phyloP scores from a whole-genome alignment of 2,888 invertebrate genomes.

The Cheilosia vernalis region DNA sequence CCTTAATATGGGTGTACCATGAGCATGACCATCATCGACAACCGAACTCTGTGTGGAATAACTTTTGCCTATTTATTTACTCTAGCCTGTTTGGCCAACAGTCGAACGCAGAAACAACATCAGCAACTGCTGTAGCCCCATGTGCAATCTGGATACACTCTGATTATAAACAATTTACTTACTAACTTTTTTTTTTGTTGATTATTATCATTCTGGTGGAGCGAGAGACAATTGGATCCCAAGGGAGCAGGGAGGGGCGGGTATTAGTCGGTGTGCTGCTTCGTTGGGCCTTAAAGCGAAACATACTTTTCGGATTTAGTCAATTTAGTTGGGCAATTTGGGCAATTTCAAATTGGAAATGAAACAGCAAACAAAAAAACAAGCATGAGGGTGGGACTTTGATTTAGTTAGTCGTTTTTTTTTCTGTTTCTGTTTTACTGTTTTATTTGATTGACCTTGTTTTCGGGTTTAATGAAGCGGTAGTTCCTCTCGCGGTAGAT shows the following conservation, averaged over 20 bases:
- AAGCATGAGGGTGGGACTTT: constrained; percentile 23
- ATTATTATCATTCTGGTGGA: constrained; percentile 32
- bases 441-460: constrained; percentile 63
- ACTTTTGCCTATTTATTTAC: constrained; percentile 49
- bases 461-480: constrained; percentile 52
- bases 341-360: constrained; percentile 53
- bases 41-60: constrained; percentile 32
- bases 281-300: constrained; percentile 14
- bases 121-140: constrained; percentile 22
- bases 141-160: constrained; percentile 22
- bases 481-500: constrained; percentile 41
- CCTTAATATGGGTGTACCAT: background rate
- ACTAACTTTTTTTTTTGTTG: constrained; percentile 35
- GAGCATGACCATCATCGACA: constrained; percentile 31
- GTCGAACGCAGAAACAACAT: background rate
- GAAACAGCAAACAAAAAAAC: constrained; percentile 17
- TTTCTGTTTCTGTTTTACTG: background rate
- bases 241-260: constrained; percentile 17
- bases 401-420: constrained; percentile 34
- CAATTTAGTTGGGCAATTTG: constrained; percentile 55
- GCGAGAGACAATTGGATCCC: constrained; percentile 9
- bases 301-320: constrained; percentile 46
- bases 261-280: background rate
- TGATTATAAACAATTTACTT: constrained; percentile 57
- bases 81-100: constrained; percentile 31